Base-by-base conservation (phyloP, 2,888 invertebrate genomes). In the Ditula angustiorana region DNA sequence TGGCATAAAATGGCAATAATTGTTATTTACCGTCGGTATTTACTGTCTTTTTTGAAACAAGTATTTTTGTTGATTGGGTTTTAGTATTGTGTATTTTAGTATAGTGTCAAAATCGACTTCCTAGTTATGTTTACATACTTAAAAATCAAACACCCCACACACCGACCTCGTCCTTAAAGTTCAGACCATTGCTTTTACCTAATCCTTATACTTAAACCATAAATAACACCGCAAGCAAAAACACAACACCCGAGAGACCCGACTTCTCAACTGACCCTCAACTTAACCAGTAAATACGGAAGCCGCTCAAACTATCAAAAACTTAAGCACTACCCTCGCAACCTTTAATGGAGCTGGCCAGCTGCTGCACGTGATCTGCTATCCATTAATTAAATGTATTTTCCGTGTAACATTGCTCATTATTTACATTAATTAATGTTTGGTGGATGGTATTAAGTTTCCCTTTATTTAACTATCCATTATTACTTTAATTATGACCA, bases 241-340 rank as follows among this genome's bases (percentile, higher is more conserved):
- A 65, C 55, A 55, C 74, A 77, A 71, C 86, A 62, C 68, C 84
- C 81, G 88, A 77, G 70, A 66, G 72, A 61, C 74, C 67, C 73
- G 84, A 86, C 82, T 87, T 84, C 75, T 78, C 66, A 81, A 83
- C 85, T 87, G 90, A 88, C 90, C 90, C 88, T 74, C 75, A 91
- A 92, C 91, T 92, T 90, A 82, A 81, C 84, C 89, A 88, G 92
- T 92, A 92, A 92, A 92, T 92, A 92, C 87, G 74, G 85, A 84
- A 87, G 82, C 86, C 88, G 82, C 82, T 86, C 85, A 81, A 91
- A 92, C 92, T 90, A 91, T 91, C 92, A 90, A 89, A 90, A 91
- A 91, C 91, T 90, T 92, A 81, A 82, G 79, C 81, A 84, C 86
- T 88, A 82, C 81, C 79, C n/a, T n/a, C n/a, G n/a, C n/a, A 76